These are phyloP conservation scores for Rhea pennata DNA, from an alignment of 2,113 vertebrate genomes.

Conservation along the genomic window DNA sequence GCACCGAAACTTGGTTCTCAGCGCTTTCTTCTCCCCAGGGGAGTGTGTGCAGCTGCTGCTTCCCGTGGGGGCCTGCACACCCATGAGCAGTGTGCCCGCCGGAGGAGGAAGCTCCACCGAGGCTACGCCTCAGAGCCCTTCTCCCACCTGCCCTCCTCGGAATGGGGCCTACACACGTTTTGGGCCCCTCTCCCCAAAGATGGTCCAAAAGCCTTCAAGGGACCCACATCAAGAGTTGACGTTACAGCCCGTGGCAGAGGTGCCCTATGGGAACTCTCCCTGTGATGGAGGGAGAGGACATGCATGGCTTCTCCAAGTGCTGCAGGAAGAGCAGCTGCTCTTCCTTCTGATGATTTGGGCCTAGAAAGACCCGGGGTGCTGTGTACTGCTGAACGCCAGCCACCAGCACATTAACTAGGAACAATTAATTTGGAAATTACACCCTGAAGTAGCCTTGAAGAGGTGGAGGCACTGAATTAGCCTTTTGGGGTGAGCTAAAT, in stretches of 20 bases:
- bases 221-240: accelerated
- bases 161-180: neutral
- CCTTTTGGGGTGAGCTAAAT: neutral
- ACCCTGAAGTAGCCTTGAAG: neutral
- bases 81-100: neutral
- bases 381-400: neutral
- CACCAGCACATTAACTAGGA: neutral
- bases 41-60: neutral
- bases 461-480: neutral
- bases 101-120: neutral
- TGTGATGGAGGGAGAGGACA: too few species aligned
- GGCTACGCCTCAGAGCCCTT: neutral
- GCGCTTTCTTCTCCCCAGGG: slow-evolving; percentile 29
- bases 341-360: neutral
- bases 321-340: neutral
- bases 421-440: neutral
- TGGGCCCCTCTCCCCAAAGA: neutral
- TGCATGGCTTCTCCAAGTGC: too few species aligned
- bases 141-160: neutral
- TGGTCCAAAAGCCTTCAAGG: neutral
- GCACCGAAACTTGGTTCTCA: slow-evolving; percentile 25
- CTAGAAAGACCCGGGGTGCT: neutral
- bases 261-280: neutral
- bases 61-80: neutral
- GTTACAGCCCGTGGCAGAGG: neutral